phyloP scores from a whole-genome alignment of 2,797 vertebrate species.

The Anniella stebbinsi region DNA sequence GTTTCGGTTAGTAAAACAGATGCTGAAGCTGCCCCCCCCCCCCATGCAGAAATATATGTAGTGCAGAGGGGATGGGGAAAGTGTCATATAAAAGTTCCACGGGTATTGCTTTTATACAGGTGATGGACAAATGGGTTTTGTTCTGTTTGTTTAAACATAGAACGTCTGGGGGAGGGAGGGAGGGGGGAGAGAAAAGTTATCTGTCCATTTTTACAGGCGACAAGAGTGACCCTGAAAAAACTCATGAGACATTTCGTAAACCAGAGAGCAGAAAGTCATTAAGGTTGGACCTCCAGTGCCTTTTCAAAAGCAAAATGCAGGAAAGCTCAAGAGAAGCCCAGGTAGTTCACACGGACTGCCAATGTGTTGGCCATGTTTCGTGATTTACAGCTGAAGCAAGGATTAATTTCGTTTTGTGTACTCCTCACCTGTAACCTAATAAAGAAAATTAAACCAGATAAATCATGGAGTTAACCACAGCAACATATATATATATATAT shows the following conservation, averaged over 20 bases:
- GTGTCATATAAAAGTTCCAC: constrained; percentile 79
- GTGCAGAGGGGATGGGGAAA: constrained; percentile 79
- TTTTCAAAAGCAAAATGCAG: constrained; percentile 73
- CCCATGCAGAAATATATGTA: constrained; percentile 85
- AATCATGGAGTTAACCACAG: not conserved
- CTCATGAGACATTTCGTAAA: constrained; percentile 79
- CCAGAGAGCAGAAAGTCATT: constrained; percentile 59
- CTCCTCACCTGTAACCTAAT: not conserved
- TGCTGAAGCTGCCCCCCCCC: constrained; percentile 80
- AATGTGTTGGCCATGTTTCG: too few relatives aligned
- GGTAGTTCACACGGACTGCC: not conserved
- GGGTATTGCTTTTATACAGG: constrained; percentile 71
- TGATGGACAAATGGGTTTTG: constrained; percentile 44
- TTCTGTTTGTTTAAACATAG: not conserved
- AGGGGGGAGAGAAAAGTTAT: constrained; percentile 45
- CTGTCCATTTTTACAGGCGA: constrained; percentile 50
- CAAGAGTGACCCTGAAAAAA: constrained; percentile 75
- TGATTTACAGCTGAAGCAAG: constrained; percentile 18
- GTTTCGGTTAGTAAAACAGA: constrained; percentile 79
- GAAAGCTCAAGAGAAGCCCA: constrained; percentile 11
- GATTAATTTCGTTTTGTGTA: not conserved
- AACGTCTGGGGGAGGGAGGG: not conserved
- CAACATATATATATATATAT: too few relatives aligned
- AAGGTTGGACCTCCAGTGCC: constrained; percentile 72
- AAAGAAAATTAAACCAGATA: not conserved